phyloP scores from a whole-genome alignment of 2,113 vertebrate species.

The Nerophis ophidion region DNA sequence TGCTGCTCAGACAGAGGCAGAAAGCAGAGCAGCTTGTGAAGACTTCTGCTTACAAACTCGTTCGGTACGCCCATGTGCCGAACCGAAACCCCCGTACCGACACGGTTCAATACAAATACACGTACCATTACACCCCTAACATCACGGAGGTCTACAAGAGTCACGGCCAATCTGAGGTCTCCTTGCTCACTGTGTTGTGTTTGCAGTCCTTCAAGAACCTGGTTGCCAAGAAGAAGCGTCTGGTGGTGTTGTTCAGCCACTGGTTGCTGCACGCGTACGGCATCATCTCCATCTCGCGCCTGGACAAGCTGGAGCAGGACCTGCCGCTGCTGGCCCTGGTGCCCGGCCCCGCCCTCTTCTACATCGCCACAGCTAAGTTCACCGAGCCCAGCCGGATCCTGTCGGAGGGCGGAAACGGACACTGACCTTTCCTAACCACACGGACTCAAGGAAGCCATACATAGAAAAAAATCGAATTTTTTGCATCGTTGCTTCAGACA shows the following conservation, averaged over 20 bases:
- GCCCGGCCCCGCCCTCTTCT: slow-evolving; percentile 91
- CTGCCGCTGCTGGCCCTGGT: slow-evolving; percentile 88
- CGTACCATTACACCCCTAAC: no score
- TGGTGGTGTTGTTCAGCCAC: slow-evolving; percentile 94
- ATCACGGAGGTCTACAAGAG: neutral
- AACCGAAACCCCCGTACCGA: no score
- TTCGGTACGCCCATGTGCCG: no score
- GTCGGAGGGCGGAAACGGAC: slow-evolving; percentile 88
- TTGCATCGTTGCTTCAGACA: no score
- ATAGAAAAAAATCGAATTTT: no score
- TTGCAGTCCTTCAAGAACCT: slow-evolving; percentile 90
- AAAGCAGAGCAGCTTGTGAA: no score
- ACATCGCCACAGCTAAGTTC: slow-evolving; percentile 89
- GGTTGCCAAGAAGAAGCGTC: slow-evolving; percentile 89
- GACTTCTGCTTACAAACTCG: no score
- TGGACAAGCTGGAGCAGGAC: slow-evolving; percentile 89
- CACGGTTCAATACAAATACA: no score
- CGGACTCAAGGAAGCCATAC: no score
- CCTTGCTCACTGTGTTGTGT: neutral
- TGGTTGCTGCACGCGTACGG: slow-evolving; percentile 98
- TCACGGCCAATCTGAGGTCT: neutral
- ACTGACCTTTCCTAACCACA: slow-evolving; percentile 52
- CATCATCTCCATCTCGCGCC: slow-evolving; percentile 93
- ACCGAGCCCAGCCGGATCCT: slow-evolving; percentile 92
- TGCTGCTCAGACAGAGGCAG: no score